Evolutionary conservation across 2,888 invertebrate species (phyloP), one percentile per base, ranked within the genome.

Genomic region (Orchestes rusci): DNA sequence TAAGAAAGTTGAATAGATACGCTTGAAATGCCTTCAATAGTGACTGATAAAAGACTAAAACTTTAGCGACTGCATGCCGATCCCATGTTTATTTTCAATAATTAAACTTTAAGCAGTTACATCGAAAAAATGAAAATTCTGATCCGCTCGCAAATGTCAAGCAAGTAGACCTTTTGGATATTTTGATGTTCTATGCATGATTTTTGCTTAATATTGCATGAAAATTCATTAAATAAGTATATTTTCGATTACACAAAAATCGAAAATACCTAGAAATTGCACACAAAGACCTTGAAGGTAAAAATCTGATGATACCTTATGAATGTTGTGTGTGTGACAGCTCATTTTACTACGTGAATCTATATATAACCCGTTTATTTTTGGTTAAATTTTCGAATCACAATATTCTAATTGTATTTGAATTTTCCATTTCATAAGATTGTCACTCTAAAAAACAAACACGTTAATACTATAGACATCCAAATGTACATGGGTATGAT

Each of bases 1-100:
- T 66, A 66, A 67, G 67, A 66, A 65, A 64, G 55, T 53, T 53
- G 51, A 55, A 54, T 57, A 55, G 55, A 56, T 53, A 52, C 55
- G 54, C 52, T 56, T 51, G 51, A 50, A 51, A 56, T 51, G 51
- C 48, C 51, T 49, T 48, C 41, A 49, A 50, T 56, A 52, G 55
- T 57, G 54, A 52, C 55, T 48, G 48, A 43, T 53, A 53, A 48
- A 48, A 42, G 50, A 50, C 50, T 52, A 28, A 36, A 52, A 50
- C 52, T 51, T 54, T 51, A 48, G n/a, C 47, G 45, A 50, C 52
- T 59, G 58, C 59, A 59, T 58, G 59, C 54, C 20, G 23, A 35
- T 28, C 32, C 19, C 16, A 23, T 37, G 37, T 35, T 23, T 7
- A 23, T 23, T 5, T 10, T 7, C 5, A 23, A 23, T 7, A 10